Base-by-base conservation (phyloP, 1,140 invertebrate genomes). In the Drosophila pallidifrons region DNA sequence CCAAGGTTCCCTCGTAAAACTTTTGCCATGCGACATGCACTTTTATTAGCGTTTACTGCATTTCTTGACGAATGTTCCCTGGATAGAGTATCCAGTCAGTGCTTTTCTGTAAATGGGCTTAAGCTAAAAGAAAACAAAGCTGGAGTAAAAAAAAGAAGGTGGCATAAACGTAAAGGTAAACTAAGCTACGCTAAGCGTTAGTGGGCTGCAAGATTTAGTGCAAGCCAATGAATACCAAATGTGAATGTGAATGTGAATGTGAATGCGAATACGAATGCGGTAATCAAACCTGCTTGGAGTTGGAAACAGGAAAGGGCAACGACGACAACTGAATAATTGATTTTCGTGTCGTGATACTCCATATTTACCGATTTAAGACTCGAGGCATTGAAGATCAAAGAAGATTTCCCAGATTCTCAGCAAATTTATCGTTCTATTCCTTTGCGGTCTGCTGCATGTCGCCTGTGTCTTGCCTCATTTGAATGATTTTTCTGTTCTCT, bases 41-140 rank as follows among this genome's bases (percentile, higher is more conserved):
- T 89, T 89, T 89, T 89, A 89, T 89, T 85, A 81, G 78, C 81
- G 69, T 90, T 85, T 81, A 89, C 78, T 89, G 86, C 85, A 85
- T 79, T 74, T 74, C 81, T 79, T 81, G 82, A 79, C 83, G 80
- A 85, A 85, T 86, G 81, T 72, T 32, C 13, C 3, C 25, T 5
- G 28, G n/a, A n/a, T 35, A 35, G 60, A 54, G 30, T 41, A 43
- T 68, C 10, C 10, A 30, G 20, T 11, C 77, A 71, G 30, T 68
- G 47, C 71, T 75, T 65, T 59, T 38, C 65, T 55, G 49, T n/a
- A 61, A 77, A 77, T 63, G 61, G 69, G 51, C 64, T 64, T 49
- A 60, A 60, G 52, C 63, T 58, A 52, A 20, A 69, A 43, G 47
- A 55, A 45, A 20, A 30, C 13, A 47, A 25, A 2, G 20, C 20